Conservation (phyloP, 2,797 vertebrate species). For the Podargus strigoides region DNA sequence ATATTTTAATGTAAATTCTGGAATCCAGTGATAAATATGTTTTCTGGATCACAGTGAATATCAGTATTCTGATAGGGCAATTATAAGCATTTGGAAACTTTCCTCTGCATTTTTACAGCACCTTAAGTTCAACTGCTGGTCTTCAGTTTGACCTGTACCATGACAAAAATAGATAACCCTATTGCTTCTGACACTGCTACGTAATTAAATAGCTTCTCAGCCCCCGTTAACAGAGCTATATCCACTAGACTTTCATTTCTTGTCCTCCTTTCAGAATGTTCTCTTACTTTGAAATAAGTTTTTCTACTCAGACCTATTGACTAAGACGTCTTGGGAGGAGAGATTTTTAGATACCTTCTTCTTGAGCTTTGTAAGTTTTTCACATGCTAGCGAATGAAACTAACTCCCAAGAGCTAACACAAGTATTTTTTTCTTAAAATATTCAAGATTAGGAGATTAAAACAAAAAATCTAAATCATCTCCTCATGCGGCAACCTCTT, state of each 20-base stretch:
- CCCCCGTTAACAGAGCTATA: neutral
- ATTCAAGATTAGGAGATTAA: neutral
- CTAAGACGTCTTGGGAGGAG: neutral
- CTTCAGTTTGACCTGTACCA: neutral
- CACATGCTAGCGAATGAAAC: neutral
- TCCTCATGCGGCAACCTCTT: neutral
- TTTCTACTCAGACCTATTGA: neutral
- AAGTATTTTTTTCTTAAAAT: neutral
- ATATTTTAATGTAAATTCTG: neutral
- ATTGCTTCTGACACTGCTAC: neutral
- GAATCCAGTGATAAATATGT: neutral
- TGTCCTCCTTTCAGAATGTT: neutral
- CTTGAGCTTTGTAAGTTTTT: neutral
- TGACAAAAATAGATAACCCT: neutral
- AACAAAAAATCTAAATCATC: neutral
- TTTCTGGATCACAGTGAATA: neutral
- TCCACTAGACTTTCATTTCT: neutral
- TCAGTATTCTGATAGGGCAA: neutral
- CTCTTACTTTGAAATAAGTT: neutral
- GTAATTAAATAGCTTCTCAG: neutral
- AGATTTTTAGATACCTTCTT: neutral
- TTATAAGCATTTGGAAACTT: neutral
- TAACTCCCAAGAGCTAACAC: neutral
- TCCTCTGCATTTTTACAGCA: constrained; percentile 22
- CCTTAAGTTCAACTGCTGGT: constrained; percentile 3